These are phyloP conservation scores for Hylia prasina DNA, from an alignment of 2,113 vertebrate genomes.

Conservation along the genomic window DNA sequence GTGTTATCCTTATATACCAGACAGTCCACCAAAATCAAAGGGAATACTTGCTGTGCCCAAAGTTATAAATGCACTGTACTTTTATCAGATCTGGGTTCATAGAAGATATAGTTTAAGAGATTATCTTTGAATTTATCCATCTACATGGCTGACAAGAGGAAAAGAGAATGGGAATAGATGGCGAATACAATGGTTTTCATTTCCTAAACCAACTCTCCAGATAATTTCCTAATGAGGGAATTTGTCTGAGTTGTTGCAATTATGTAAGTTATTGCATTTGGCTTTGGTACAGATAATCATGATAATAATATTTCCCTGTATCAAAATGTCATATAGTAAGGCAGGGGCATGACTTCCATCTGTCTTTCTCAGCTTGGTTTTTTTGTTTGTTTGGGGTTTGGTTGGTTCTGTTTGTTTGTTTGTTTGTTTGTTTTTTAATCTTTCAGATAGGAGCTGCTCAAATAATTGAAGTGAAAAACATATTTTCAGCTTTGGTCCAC, in stretches of 20 bases:
- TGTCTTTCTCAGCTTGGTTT: neutral
- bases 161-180: neutral
- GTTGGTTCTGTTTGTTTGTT: no score
- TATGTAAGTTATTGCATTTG: neutral
- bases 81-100: neutral
- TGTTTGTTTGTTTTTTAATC: neutral
- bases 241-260: neutral
- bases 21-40: neutral
- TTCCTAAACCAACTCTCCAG: neutral
- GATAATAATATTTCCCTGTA: neutral
- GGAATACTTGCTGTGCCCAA: neutral
- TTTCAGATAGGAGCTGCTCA: neutral
- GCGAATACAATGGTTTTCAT: neutral
- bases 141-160: neutral
- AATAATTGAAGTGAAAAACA: neutral
- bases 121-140: neutral
- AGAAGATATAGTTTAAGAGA: neutral
- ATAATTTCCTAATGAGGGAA: neutral
- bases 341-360: neutral
- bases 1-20: neutral
- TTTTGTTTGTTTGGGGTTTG: no score
- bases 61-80: neutral
- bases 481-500: neutral
- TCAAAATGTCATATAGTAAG: neutral
- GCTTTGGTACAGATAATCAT: neutral